phyloP scores from a whole-genome alignment of 1,140 invertebrate genomes.

The Tribolium castaneum region DNA sequence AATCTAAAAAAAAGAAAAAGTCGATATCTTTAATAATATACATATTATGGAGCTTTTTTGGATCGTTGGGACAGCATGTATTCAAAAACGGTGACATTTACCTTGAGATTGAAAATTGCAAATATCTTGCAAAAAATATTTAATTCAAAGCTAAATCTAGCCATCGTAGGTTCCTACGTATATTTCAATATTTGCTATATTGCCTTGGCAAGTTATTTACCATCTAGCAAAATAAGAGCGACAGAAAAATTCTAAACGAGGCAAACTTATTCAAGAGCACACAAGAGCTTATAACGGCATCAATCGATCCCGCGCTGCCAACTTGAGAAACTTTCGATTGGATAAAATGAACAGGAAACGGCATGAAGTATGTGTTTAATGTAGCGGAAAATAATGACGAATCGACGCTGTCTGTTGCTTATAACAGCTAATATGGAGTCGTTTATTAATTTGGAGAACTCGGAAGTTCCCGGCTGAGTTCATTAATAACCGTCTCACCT shows the following conservation, averaged over 20 bases:
- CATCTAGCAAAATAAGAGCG: not conserved
- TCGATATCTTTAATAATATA: too few relatives aligned
- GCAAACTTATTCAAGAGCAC: slow-evolving; percentile 48
- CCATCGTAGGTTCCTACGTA: too few relatives aligned
- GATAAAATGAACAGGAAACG: slow-evolving; percentile 60
- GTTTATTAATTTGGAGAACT: slow-evolving; percentile 64
- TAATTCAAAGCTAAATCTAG: too few relatives aligned
- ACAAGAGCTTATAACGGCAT: slow-evolving; percentile 44
- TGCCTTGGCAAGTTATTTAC: not conserved
- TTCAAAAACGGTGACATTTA: too few relatives aligned
- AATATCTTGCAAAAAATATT: too few relatives aligned
- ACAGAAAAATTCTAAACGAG: slow-evolving; percentile 42
- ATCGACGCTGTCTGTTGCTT: slow-evolving; percentile 65
- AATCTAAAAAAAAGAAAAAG: too few relatives aligned
- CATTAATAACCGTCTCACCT: slow-evolving; percentile 64
- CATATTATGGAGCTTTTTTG: too few relatives aligned
- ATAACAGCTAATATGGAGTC: slow-evolving; percentile 64
- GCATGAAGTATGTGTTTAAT: slow-evolving; percentile 65
- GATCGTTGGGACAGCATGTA: too few relatives aligned
- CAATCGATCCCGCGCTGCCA: slow-evolving; percentile 45
- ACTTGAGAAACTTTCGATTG: slow-evolving; percentile 58
- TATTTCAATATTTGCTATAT: too few relatives aligned
- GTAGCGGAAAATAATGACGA: slow-evolving; percentile 66
- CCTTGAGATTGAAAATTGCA: too few relatives aligned
- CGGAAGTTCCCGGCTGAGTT: slow-evolving; percentile 56